Conservation (phyloP, 2,113 vertebrate species). For the Ailurus styani region DNA sequence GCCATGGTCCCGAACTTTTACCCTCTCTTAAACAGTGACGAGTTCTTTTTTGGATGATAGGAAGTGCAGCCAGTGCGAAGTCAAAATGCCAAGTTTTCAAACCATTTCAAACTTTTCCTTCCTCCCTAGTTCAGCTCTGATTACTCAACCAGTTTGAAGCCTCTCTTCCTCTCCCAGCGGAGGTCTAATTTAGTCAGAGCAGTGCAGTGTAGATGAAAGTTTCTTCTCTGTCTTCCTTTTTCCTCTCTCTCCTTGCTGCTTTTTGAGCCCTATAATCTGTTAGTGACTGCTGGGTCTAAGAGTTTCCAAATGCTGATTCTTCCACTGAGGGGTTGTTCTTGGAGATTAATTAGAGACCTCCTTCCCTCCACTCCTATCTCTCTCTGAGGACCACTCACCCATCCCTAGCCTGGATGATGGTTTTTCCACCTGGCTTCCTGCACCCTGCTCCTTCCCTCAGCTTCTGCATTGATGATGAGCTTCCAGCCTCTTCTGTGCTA, state of each 20-base stretch:
- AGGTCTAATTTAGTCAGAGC: neutral
- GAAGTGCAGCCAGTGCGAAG: neutral
- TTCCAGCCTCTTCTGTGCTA: neutral
- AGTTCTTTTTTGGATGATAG: neutral
- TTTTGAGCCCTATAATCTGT: neutral
- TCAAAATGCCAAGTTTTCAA: neutral
- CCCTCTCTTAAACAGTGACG: neutral
- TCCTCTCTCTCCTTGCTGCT: neutral
- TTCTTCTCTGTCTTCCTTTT: neutral
- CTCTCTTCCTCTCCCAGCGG: neutral
- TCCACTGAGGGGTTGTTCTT: neutral
- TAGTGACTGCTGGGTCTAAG: neutral
- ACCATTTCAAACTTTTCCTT: neutral
- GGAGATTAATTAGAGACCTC: neutral
- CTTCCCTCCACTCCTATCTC: neutral
- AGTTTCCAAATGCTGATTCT: neutral
- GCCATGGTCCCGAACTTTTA: neutral
- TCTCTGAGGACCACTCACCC: neutral
- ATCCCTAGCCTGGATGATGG: neutral
- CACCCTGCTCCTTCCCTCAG: neutral
- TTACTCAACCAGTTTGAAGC: neutral
- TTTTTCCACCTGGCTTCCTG: neutral
- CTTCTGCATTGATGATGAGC: neutral
- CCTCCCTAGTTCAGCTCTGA: neutral
- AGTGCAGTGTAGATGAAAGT: neutral